Percentiles rank a stretch among this genome's conserved stretches.
Evolutionary conservation across 2,113 vertebrate species (phyloP).

Genomic region (Gulo gulo): DNA sequence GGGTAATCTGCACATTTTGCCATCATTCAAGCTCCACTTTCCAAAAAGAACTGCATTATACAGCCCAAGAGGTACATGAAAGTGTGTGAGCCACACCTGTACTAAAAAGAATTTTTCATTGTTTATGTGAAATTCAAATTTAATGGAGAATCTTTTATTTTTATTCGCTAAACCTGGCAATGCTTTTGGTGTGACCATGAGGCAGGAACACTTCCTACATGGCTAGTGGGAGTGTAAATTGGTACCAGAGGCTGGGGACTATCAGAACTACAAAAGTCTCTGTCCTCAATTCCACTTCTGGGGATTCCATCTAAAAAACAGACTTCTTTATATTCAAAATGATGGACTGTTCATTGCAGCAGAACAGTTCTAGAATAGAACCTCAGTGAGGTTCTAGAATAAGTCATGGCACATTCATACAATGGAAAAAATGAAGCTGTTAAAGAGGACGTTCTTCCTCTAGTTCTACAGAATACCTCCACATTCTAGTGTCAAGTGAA

Average conservation of each 20-base stretch:
- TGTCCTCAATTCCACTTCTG: not conserved
- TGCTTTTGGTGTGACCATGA: not conserved
- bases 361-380: not conserved
- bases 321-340: not conserved
- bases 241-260: not conserved
- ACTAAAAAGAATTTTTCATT: not conserved
- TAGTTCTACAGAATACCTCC: not conserved
- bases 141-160: not conserved
- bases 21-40: conserved; percentile 2
- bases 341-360: not conserved
- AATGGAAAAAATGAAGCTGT: not conserved
- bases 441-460: not conserved
- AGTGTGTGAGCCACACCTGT: not conserved
- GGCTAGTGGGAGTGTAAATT: not conserved
- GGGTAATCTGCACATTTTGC: conserved; percentile 5
- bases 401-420: not conserved
- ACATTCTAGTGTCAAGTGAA: not conserved
- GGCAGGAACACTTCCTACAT: not conserved
- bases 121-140: conserved; percentile 36
- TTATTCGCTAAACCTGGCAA: not conserved
- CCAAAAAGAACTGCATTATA: not conserved
- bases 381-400: not conserved
- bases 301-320: not conserved
- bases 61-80: not conserved
- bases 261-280: not conserved